Evolutionary conservation across 1,140 invertebrate genomes (phyloP), one percentile per base, ranked within the genome.

Genomic region (Meloidogyne floridensis): DNA sequence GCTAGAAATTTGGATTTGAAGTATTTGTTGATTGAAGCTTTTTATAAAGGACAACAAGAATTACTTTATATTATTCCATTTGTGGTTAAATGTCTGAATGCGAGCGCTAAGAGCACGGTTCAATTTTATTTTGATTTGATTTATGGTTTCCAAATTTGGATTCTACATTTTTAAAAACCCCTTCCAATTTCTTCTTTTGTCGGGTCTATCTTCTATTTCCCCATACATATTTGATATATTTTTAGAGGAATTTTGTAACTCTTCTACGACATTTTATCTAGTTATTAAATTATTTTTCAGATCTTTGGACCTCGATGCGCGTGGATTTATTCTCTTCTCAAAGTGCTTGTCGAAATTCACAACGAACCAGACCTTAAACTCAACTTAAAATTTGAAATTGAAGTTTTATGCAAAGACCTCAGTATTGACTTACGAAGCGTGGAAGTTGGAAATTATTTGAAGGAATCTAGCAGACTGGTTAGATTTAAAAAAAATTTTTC

Each of bases 61-160:
- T 91, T 99, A n/a, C 92, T 99, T 0, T 99, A 98, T 91, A 96
- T 99, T 6, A 96, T 99, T 13, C 98, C 98, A 0, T 99, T 99
- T 91, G 95, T 98, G 51, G 96, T 97, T n/a, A 99, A 99, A 93
- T 94, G 98, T n/a, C 91, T 99, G 72, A 95, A 98, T 91, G 96
- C 96, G 15, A 96, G 95, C 91, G 93, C 94, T 18, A 98, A 98
- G 91, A 97, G 96, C 89, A 93, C 94, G 89, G 92, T 93, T 89
- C 83, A 85, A 86, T 73, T 76, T 72, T 72, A 72, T 42, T 42
- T 8, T 3, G 8, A 9, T 47, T 72, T 10, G 53, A n/a, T 0
- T 74, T 47, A 20, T 18, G 5, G 71, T n/a, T 32, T 18, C 47
- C 47, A 0, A 8, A 8, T 47, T 32, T 32, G 32, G 32, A 32